Conservation (phyloP, 2,888 invertebrate genomes). For the Drosophila tanythrix region DNA sequence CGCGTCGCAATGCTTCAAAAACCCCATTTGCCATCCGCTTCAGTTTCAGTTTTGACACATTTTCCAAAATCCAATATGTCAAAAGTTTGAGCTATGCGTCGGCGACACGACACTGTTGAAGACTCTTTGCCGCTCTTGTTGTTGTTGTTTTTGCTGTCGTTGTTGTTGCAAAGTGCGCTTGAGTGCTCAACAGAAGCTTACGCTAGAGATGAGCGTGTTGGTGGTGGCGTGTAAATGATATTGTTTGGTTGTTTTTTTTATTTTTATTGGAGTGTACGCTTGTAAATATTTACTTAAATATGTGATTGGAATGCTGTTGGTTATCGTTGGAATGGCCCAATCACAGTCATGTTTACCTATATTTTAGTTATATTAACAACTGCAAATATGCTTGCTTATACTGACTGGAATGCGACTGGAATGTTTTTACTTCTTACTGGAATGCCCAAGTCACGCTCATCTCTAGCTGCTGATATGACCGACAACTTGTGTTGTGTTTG, state of each 20-base stretch:
- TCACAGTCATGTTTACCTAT: not conserved
- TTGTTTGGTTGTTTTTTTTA: conserved; percentile 4
- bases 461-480: conserved; percentile 29
- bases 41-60: conserved; percentile 78
- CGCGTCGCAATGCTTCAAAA: conserved; percentile 58
- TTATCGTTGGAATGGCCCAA: not conserved
- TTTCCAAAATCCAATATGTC: conserved; percentile 52
- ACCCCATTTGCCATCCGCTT: conserved; percentile 73
- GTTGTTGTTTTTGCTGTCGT: conserved; percentile 12
- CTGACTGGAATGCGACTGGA: conserved; percentile 1
- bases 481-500: conserved; percentile 31
- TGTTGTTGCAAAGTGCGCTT: conserved; percentile 34
- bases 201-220: conserved; percentile 40
- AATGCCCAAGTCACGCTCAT: conserved; percentile 20
- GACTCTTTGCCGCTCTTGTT: conserved; percentile 20
- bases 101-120: conserved; percentile 48
- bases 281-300: not conserved
- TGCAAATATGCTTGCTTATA: not conserved
- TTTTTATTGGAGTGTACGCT: not conserved
- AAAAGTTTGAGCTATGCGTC: conserved; percentile 43
- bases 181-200: conserved; percentile 43
- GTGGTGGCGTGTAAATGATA: conserved; percentile 2
- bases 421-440: conserved; percentile 6
- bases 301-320: not conserved
- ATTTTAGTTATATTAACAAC: not conserved